phyloP scores from a whole-genome alignment of 1,140 invertebrate species.

The Drosophila kanapiae region DNA sequence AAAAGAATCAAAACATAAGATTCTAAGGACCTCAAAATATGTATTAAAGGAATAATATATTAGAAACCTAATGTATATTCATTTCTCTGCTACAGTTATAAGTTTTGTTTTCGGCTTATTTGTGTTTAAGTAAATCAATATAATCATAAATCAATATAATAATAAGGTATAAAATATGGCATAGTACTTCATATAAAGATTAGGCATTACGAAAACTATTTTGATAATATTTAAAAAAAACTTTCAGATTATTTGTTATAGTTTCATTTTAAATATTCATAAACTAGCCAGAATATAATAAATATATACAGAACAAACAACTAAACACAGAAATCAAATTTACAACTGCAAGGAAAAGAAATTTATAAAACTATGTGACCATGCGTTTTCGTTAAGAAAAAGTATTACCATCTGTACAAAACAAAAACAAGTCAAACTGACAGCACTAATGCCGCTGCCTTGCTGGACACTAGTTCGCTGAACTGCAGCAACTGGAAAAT shows the following conservation, averaged over 20 bases:
- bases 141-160: no score
- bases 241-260: neutral
- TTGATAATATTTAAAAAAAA: neutral
- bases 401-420: neutral
- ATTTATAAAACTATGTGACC: neutral
- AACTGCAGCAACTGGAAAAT: constrained; percentile 63
- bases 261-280: no score
- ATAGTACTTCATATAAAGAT: neutral
- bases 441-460: neutral
- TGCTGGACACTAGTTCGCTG: constrained; percentile 27
- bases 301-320: neutral
- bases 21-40: neutral
- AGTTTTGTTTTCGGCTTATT: no score
- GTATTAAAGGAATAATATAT: no score
- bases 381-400: neutral
- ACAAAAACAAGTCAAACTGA: neutral
- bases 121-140: no score
- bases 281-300: neutral
- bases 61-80: no score
- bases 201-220: neutral
- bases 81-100: no score
- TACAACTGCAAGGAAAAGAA: neutral
- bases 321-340: neutral
- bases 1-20: neutral
- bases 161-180: no score